phyloP scores from a whole-genome alignment of 2,888 invertebrate genomes.

The Dasypolia templi region DNA sequence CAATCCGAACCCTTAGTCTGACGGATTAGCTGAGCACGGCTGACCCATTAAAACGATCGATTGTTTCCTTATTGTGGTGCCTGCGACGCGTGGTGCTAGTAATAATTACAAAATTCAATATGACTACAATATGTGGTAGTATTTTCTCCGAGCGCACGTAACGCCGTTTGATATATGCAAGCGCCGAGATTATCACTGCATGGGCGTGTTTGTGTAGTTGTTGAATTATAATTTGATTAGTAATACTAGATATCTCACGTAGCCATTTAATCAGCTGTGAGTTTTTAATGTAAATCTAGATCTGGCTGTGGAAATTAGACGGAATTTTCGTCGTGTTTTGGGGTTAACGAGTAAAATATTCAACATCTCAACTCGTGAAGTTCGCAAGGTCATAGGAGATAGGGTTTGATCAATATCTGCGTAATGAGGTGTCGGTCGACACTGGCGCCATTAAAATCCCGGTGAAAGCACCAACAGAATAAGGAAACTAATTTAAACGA shows the following conservation, averaged over 20 bases:
- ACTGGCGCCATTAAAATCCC: conserved; percentile 81
- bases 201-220: conserved; percentile 54
- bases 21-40: conserved; percentile 88
- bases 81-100: conserved; percentile 77
- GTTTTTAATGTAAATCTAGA: conserved; percentile 42
- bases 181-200: conserved; percentile 55
- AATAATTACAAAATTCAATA: conserved; percentile 81
- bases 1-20: conserved; percentile 79
- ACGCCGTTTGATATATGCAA: conserved; percentile 58
- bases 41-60: conserved; percentile 90
- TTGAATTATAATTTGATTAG: conserved; percentile 62
- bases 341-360: conserved; percentile 75
- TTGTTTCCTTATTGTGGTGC: conserved; percentile 89
- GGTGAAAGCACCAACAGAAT: conserved; percentile 76
- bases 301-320: conserved; percentile 40
- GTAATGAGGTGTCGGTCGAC: conserved; percentile 81
- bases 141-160: conserved; percentile 56
- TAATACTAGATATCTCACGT: conserved; percentile 47
- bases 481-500: conserved; percentile 83
- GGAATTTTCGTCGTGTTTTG: conserved; percentile 56
- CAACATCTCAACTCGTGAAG: conserved; percentile 77
- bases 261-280: conserved; percentile 51
- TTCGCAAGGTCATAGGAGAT: conserved; percentile 78
- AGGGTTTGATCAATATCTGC: conserved; percentile 83
- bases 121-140: conserved; percentile 63